Evolutionary conservation across 2,113 vertebrate genomes (phyloP).

Genomic region (Forbesichthys agassizii): DNA sequence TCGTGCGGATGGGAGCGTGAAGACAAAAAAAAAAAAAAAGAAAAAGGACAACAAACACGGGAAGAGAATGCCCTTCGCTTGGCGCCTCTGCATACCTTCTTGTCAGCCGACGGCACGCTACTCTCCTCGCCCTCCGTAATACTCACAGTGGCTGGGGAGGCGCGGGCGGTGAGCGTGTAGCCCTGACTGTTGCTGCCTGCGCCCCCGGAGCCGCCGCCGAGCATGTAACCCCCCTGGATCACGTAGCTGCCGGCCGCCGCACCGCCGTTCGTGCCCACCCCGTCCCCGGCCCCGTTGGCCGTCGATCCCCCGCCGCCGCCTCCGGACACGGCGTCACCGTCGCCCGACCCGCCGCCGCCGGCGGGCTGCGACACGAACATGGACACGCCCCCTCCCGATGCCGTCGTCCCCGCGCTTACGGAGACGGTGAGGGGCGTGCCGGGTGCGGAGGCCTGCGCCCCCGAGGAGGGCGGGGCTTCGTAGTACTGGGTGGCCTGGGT

Average conservation of each 20-base stretch:
- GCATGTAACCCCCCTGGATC: constrained; percentile 92
- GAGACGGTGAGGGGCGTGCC: constrained; percentile 75
- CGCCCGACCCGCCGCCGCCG: constrained; percentile 48
- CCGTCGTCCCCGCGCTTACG: constrained; percentile 74
- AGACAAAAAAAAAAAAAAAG: constrained; percentile 54
- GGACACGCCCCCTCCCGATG: constrained; percentile 77
- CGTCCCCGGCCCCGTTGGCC: constrained; percentile 74
- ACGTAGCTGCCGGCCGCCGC: constrained; percentile 82
- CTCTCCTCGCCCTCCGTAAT: constrained; percentile 81
- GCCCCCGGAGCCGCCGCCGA: constrained; percentile 73
- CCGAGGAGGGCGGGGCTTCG: constrained; percentile 78
- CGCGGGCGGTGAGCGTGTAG: constrained; percentile 88
- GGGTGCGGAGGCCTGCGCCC: constrained; percentile 82
- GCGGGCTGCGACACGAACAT: constrained; percentile 81
- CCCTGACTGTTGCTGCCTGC: constrained; percentile 80
- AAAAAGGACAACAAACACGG: constrained; percentile 12
- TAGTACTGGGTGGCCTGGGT: constrained; percentile 80
- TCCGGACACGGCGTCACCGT: neutral
- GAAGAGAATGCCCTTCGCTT: constrained; percentile 51
- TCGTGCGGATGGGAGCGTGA: constrained; percentile 47
- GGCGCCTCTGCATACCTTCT: constrained; percentile 81
- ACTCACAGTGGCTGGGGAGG: constrained; percentile 93
- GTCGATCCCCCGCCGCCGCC: constrained; percentile 13
- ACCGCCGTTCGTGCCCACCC: constrained; percentile 66
- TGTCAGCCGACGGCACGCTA: constrained; percentile 84